phyloP scores from a whole-genome alignment of 2,113 vertebrate genomes.

The Cyphomyrus discorhynchus region DNA sequence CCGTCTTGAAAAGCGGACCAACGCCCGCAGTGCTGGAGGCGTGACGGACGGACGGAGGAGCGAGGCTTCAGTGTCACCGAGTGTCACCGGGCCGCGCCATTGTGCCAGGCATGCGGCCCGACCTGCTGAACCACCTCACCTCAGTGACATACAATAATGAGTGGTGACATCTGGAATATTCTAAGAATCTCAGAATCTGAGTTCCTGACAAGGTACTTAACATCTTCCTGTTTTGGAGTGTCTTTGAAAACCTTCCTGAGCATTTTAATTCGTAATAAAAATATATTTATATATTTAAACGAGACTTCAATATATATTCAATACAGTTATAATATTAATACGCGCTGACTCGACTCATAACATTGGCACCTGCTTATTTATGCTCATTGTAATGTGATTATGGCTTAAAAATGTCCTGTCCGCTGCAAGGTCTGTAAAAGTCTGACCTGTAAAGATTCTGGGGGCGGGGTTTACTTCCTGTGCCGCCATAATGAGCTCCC shows the following conservation, averaged over 20 bases:
- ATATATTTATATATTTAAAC: neutral
- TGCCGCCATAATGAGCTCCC: neutral
- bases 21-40: neutral
- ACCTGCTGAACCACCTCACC: constrained; percentile 45
- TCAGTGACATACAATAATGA: constrained; percentile 12
- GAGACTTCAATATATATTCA: neutral
- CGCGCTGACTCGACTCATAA: neutral
- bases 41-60: neutral
- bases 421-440: neutral
- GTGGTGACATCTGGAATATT: constrained; percentile 30
- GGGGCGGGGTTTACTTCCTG: neutral
- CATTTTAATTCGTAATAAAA: neutral
- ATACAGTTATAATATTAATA: neutral
- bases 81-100: neutral
- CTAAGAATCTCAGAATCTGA: constrained; percentile 21
- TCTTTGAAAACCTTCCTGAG: neutral
- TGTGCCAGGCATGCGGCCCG: constrained; percentile 34
- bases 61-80: neutral
- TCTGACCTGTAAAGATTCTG: neutral
- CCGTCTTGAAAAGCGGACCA: neutral
- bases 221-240: neutral
- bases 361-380: neutral
- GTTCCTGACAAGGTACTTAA: neutral
- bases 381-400: neutral
- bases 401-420: neutral